Conservation (phyloP, 2,888 invertebrate genomes). For the Rambutsinella grinnellia region DNA sequence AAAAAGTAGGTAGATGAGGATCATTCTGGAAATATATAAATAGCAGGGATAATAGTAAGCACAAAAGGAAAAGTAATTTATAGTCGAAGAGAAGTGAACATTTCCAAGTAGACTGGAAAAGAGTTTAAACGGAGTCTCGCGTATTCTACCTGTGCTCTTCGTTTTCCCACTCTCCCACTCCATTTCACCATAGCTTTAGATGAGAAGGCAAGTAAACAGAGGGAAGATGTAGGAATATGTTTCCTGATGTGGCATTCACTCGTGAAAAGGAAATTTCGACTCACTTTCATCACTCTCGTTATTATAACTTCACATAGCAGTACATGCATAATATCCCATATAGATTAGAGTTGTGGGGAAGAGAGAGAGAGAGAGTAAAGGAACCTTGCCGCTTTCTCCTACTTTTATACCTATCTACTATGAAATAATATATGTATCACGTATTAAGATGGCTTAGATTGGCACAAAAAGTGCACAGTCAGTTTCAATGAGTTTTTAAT, state of each 20-base stretch:
- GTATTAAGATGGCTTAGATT: conserved; percentile 5
- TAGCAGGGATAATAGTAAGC: background rate
- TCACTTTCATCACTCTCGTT: conserved; percentile 19
- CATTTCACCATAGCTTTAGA: conserved; percentile 20
- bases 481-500: conserved; percentile 56
- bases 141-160: background rate
- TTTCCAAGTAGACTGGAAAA: background rate
- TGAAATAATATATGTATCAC: too few relatives aligned
- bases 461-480: conserved; percentile 47
- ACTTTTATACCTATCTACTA: too few relatives aligned
- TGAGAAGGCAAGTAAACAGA: conserved; percentile 28
- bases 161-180: conserved; percentile 12
- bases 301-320: too few relatives aligned
- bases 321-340: too few relatives aligned
- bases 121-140: background rate
- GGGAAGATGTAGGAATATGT: conserved; percentile 36
- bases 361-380: too few relatives aligned
- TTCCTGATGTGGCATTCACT: conserved; percentile 28
- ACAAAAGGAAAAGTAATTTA: background rate
- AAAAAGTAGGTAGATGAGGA: background rate
- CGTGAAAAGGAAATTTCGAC: conserved; percentile 14
- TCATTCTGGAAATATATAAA: too few relatives aligned
- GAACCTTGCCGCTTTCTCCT: too few relatives aligned
- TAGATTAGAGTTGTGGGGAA: too few relatives aligned
- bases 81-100: background rate